phyloP scores from a whole-genome alignment of 2,888 invertebrate genomes.

The Lissonota sp. region DNA sequence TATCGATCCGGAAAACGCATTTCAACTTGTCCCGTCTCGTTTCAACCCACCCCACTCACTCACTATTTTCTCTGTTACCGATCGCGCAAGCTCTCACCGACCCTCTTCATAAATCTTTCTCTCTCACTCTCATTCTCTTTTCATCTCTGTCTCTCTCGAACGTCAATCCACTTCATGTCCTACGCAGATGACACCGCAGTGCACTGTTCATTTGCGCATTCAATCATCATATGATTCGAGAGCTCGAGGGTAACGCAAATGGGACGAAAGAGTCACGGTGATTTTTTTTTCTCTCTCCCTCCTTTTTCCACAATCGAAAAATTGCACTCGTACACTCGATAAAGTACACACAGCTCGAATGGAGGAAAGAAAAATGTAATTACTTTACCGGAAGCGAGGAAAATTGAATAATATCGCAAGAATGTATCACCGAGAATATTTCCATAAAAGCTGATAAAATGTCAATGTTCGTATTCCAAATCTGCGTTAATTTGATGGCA shows the following conservation, averaged over 20 bases:
- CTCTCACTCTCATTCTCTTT: neutral
- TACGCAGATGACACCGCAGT: slow-evolving; percentile 60
- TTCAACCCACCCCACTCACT: slow-evolving; percentile 28
- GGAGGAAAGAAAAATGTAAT: neutral
- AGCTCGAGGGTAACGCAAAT: slow-evolving; percentile 22
- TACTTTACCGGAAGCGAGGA: neutral
- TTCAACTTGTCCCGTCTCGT: slow-evolving; percentile 60
- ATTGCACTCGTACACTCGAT: neutral
- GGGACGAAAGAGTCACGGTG: neutral
- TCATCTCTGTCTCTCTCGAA: neutral
- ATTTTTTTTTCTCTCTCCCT: too few relatives aligned
- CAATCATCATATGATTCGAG: slow-evolving; percentile 59
- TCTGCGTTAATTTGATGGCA: neutral
- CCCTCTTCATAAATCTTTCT: slow-evolving; percentile 24
- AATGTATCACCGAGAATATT: too few relatives aligned
- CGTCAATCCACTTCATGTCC: slow-evolving; percentile 39
- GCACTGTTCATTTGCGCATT: slow-evolving; percentile 67
- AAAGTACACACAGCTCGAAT: neutral
- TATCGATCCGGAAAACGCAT: slow-evolving; percentile 73
- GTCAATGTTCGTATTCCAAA: neutral
- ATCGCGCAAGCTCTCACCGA: slow-evolving; percentile 42
- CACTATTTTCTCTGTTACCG: slow-evolving; percentile 21
- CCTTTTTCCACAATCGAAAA: too few relatives aligned
- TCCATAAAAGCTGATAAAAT: neutral
- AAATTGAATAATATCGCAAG: neutral